A percentile compares a stretch with the other conserved stretches of the same genome.
Conservation (phyloP, 1,140 invertebrate genomes). For the Brachystomella parvula region DNA sequence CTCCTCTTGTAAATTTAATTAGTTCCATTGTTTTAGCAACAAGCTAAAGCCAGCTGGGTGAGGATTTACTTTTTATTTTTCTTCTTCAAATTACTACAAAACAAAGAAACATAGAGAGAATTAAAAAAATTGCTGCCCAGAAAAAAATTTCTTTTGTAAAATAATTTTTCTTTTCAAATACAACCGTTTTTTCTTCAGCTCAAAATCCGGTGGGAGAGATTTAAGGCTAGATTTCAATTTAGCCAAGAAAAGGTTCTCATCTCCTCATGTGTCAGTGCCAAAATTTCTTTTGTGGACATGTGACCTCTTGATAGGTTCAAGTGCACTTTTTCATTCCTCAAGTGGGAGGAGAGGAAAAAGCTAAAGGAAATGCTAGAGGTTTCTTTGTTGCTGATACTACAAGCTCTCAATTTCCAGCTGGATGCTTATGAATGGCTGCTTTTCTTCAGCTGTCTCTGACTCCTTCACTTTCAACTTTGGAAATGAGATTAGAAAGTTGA, state of each 20-base stretch:
- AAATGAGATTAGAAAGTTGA: constrained; percentile 4
- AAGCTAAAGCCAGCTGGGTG: too few relatives aligned
- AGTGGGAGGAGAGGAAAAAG: neutral
- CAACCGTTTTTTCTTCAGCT: neutral
- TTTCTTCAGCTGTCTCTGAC: neutral
- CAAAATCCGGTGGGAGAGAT: too few relatives aligned
- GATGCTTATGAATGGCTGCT: neutral
- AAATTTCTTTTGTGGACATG: constrained; percentile 33
- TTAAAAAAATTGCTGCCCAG: too few relatives aligned
- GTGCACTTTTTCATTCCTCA: constrained; percentile 15
- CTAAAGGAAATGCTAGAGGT: neutral
- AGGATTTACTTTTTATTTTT: too few relatives aligned
- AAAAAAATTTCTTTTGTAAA: too few relatives aligned
- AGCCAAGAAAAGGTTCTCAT: constrained; percentile 18
- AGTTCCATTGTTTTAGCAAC: neutral
- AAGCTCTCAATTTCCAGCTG: neutral
- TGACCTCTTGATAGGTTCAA: constrained; percentile 37
- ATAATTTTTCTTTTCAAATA: neutral
- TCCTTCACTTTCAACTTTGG: neutral
- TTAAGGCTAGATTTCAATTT: neutral
- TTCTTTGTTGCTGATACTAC: neutral
- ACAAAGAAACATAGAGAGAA: too few relatives aligned
- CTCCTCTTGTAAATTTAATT: neutral
- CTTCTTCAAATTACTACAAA: too few relatives aligned
- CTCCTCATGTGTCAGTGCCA: constrained; percentile 36